Conservation (phyloP, 1,140 invertebrate genomes). For the Drosophila burlai region DNA sequence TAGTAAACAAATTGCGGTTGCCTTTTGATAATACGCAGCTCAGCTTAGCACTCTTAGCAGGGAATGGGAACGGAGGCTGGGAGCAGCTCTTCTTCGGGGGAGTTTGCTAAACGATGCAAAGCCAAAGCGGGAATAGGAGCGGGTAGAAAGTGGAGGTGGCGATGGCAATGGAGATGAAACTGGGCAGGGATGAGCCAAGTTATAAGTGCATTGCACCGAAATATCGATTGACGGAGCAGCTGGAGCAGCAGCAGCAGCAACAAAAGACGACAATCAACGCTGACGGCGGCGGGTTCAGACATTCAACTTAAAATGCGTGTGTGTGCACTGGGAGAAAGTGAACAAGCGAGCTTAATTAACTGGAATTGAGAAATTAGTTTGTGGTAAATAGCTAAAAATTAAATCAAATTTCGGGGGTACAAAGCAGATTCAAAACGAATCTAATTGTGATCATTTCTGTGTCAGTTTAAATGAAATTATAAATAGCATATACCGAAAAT, state of each 20-base stretch:
- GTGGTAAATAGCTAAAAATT: not conserved
- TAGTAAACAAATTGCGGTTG: slow-evolving; percentile 82
- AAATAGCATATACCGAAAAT: slow-evolving; percentile 3
- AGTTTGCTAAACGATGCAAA: slow-evolving; percentile 29
- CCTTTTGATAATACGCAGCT: slow-evolving; percentile 78
- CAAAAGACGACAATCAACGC: slow-evolving; percentile 72
- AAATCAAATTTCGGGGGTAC: not conserved
- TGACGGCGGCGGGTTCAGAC: slow-evolving; percentile 47
- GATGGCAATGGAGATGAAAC: not conserved
- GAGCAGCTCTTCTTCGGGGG: slow-evolving; percentile 4
- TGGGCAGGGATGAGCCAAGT: slow-evolving; percentile 47
- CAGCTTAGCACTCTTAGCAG: slow-evolving; percentile 41
- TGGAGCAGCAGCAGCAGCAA: slow-evolving; percentile 39
- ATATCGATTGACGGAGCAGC: slow-evolving; percentile 75
- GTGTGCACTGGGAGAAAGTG: slow-evolving; percentile 46
- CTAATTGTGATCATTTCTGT: not conserved
- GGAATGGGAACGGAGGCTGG: slow-evolving; percentile 35
- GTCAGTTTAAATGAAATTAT: not conserved
- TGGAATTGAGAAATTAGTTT: not conserved
- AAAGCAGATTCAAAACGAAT: not conserved
- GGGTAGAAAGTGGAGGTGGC: not conserved
- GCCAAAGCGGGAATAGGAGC: slow-evolving; percentile 5
- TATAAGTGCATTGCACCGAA: slow-evolving; percentile 82
- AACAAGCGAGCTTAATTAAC: not conserved
- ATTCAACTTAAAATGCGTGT: slow-evolving; percentile 58